These are phyloP conservation scores for Tetrao urogallus DNA, from an alignment of 2,113 vertebrate genomes.

Conservation along the genomic window DNA sequence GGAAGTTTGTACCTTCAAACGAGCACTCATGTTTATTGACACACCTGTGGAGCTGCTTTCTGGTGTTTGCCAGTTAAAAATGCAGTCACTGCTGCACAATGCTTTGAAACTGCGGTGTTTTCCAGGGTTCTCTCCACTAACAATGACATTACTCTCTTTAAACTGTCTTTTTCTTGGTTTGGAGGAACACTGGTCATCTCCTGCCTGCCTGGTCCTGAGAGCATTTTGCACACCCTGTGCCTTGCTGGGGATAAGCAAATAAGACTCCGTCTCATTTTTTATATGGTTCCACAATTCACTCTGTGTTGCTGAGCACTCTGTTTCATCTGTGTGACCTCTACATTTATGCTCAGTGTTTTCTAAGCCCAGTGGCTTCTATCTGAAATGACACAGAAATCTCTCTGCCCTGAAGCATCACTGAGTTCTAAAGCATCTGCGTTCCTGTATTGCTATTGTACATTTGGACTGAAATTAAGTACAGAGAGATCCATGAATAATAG, in stretches of 20 bases:
- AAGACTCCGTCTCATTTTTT: not conserved
- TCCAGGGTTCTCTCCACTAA: not conserved
- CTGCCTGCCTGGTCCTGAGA: not conserved
- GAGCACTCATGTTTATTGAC: not conserved
- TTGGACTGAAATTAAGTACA: not conserved
- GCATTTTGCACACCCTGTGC: not conserved
- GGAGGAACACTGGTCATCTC: not conserved
- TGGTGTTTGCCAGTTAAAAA: not conserved
- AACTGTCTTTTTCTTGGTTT: not conserved
- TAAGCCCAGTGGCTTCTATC: not conserved
- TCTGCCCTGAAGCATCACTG: not conserved
- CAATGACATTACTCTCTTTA: not conserved
- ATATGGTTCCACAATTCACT: not conserved
- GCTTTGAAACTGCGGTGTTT: not conserved
- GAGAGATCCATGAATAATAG: not conserved
- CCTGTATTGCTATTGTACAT: not conserved
- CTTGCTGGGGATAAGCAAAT: not conserved
- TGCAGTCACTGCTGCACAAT: fast-evolving
- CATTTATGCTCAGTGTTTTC: not conserved
- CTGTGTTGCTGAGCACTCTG: fast-evolving
- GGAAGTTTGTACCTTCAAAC: not conserved
- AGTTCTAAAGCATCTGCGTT: not conserved
- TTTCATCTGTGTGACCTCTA: not conserved
- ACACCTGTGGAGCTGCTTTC: fast-evolving
- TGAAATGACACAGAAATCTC: not conserved